These are phyloP conservation scores for Drosophila leonis DNA, from an alignment of 2,888 invertebrate species.

Conservation along the genomic window DNA sequence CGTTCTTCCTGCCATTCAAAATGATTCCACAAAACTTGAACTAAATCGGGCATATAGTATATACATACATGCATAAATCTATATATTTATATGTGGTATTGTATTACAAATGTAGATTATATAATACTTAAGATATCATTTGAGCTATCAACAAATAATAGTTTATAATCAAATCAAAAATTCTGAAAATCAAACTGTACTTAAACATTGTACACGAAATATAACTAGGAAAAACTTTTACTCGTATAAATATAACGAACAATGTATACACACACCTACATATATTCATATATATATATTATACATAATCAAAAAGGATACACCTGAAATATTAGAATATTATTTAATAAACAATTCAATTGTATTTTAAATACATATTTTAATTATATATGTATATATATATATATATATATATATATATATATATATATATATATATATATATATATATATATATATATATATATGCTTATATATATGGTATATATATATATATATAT, in stretches of 20 bases:
- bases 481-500: slow-evolving; percentile 17
- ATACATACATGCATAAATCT: slow-evolving; percentile 19
- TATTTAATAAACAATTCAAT: slow-evolving; percentile 29
- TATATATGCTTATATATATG: slow-evolving; percentile 6
- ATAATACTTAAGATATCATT: slow-evolving; percentile 9
- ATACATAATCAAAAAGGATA: slow-evolving; percentile 6
- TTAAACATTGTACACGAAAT: slow-evolving; percentile 26
- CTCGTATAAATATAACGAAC: slow-evolving; percentile 9
- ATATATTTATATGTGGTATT: slow-evolving; percentile 9
- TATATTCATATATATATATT: slow-evolving; percentile 1
- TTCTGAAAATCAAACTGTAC: slow-evolving; percentile 25
- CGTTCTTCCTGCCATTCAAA: slow-evolving; percentile 49
- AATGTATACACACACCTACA: slow-evolving; percentile 29
- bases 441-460: background rate
- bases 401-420: slow-evolving; percentile 1
- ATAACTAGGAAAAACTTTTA: slow-evolving; percentile 18
- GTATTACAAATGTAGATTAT: slow-evolving; percentile 13
- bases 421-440: slow-evolving; percentile 10
- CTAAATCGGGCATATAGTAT: slow-evolving; percentile 39
- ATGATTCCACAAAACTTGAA: slow-evolving; percentile 13
- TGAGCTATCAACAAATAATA: slow-evolving; percentile 2
- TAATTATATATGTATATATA: slow-evolving; percentile 10
- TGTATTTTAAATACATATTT: slow-evolving; percentile 44
- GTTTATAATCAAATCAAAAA: slow-evolving; percentile 57
- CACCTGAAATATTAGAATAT: slow-evolving; percentile 9